Percentiles rank a stretch among this genome's conserved stretches.
Evolutionary conservation across 2,888 invertebrate species (phyloP).

Genomic region (Andrena bucephala): DNA sequence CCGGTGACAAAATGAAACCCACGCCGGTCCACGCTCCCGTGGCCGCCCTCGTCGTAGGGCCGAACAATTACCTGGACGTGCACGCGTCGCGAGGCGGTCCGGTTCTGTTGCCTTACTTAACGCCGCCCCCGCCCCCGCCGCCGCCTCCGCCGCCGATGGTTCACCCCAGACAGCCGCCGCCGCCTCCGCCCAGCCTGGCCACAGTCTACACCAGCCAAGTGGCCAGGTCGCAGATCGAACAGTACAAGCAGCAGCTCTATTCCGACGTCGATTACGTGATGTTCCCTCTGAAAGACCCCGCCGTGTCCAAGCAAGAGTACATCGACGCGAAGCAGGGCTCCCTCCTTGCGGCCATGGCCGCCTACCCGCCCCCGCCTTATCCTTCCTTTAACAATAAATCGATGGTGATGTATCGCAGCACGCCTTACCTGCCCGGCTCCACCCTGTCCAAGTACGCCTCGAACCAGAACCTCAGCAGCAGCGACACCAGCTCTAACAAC

Average conservation of each 20-base stretch:
- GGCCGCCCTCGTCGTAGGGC: constrained; percentile 87
- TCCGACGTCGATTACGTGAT: constrained; percentile 97
- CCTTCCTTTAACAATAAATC: constrained; percentile 87
- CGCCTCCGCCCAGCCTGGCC: constrained; percentile 89
- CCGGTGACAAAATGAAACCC: constrained; percentile 85
- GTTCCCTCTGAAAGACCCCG: constrained; percentile 95
- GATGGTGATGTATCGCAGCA: constrained; percentile 92
- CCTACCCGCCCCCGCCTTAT: constrained; percentile 86
- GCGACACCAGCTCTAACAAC: constrained; percentile 76
- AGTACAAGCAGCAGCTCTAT: constrained; percentile 95
- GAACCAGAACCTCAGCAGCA: constrained; percentile 89
- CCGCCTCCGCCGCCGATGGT: constrained; percentile 85
- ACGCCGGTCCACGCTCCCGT: constrained; percentile 85
- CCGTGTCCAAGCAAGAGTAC: constrained; percentile 95
- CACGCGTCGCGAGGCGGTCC: constrained; percentile 86
- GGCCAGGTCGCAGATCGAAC: constrained; percentile 92
- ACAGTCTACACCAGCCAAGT: constrained; percentile 90
- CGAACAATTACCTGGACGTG: constrained; percentile 88
- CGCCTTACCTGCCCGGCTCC: constrained; percentile 90
- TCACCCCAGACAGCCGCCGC: constrained; percentile 87
- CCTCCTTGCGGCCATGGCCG: constrained; percentile 88
- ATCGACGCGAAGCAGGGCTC: constrained; percentile 94
- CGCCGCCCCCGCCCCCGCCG: constrained; percentile 89
- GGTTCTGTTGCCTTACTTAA: constrained; percentile 85
- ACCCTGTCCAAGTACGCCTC: constrained; percentile 91